Conservation (phyloP, 2,797 vertebrate species). For the Sebastes itinus region DNA sequence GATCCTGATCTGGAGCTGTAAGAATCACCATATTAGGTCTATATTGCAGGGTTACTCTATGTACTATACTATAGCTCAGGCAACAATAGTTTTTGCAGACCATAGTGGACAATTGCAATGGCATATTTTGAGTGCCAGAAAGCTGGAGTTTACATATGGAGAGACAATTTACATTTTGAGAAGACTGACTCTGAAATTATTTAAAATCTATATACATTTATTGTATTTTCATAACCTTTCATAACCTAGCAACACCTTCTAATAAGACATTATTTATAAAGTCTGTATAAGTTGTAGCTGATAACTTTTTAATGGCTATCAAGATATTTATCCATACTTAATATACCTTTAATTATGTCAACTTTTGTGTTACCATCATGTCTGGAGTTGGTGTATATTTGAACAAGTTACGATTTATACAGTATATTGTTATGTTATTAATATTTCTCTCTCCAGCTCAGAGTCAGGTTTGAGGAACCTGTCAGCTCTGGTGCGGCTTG, state of each 20-base stretch:
- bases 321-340: not conserved
- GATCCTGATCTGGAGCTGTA: slow-evolving; percentile 82
- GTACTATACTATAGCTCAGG: not conserved
- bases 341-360: not conserved
- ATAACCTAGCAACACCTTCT: not conserved
- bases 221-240: not conserved
- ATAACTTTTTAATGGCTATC: not conserved
- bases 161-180: not conserved
- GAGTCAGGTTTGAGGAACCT: slow-evolving; percentile 78
- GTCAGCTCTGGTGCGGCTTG: slow-evolving; percentile 74
- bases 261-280: not conserved
- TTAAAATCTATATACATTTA: not conserved
- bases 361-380: not conserved
- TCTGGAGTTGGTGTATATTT: not conserved
- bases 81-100: not conserved
- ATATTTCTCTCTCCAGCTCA: slow-evolving; percentile 67
- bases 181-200: not conserved
- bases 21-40: slow-evolving; percentile 41
- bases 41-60: not conserved
- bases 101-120: not conserved
- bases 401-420: rapidly evolving
- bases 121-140: not conserved
- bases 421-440: not conserved
- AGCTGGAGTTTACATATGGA: not conserved
- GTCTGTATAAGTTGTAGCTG: not conserved